These are phyloP conservation scores for Odontocerum albicorne DNA, from an alignment of 2,888 invertebrate species.

Conservation along the genomic window DNA sequence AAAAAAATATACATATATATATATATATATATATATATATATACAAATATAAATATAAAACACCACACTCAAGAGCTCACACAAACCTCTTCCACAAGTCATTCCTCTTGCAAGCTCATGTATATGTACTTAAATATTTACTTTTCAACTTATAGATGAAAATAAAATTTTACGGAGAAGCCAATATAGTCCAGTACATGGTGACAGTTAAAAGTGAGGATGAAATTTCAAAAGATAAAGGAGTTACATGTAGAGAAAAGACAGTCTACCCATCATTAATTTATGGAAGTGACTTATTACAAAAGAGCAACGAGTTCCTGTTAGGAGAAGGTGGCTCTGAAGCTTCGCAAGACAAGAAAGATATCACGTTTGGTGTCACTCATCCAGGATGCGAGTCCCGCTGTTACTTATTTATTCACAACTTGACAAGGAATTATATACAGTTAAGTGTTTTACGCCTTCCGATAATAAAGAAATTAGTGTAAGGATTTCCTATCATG, in stretches of 20 bases:
- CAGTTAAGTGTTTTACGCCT: no score
- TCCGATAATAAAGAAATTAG: no score
- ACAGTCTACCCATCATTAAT: slow-evolving; percentile 9
- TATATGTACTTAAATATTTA: background rate
- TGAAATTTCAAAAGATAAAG: background rate
- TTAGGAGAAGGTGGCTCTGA: background rate
- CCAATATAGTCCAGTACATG: slow-evolving; percentile 3
- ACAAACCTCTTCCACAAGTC: no score
- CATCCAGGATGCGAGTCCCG: slow-evolving; percentile 53
- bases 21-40: no score
- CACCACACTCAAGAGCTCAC: no score
- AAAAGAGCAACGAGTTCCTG: no score
- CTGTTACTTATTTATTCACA: slow-evolving; percentile 50
- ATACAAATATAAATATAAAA: no score
- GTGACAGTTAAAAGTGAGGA: slow-evolving; percentile 8
- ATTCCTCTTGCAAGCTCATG: no score
- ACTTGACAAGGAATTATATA: slow-evolving; percentile 52
- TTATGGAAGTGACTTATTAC: background rate
- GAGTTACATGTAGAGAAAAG: background rate
- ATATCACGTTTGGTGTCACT: slow-evolving; percentile 50
- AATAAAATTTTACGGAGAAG: slow-evolving; percentile 9
- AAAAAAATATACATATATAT: no score
- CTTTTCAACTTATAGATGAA: background rate
- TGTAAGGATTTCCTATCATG: no score
- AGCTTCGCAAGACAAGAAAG: no score